A percentile compares a stretch with the other conserved stretches of the same genome.
Conservation (phyloP, 2,113 vertebrate species). For the Nesogale talazaci region DNA sequence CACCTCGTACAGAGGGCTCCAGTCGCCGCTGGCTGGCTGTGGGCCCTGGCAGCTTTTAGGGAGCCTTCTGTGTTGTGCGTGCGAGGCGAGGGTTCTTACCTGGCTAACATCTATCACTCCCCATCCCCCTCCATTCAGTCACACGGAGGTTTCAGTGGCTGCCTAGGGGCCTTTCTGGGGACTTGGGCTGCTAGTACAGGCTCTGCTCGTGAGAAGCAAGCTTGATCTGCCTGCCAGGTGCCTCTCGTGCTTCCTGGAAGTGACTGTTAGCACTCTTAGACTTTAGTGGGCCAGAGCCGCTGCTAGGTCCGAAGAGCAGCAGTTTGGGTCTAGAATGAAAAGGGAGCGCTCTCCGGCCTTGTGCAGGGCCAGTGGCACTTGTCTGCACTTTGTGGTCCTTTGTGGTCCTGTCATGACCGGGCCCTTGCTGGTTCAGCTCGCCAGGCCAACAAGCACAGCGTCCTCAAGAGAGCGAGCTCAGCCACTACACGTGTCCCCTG, state of each 20-base stretch:
- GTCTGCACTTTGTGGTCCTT: background rate
- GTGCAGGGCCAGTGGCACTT: too few species aligned
- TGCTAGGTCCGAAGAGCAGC: background rate
- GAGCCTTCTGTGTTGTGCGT: background rate
- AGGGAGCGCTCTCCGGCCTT: background rate
- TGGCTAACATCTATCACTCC: background rate
- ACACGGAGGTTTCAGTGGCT: conserved; percentile 18
- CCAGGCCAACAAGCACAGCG: conserved; percentile 19
- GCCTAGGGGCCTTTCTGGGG: conserved; percentile 2
- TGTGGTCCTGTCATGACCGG: conserved; percentile 43
- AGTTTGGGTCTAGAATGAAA: background rate
- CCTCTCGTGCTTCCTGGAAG: conserved; percentile 33
- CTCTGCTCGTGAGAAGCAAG: conserved; percentile 52
- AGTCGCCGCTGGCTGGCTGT: conserved; percentile 1
- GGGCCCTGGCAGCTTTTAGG: conserved; percentile 2
- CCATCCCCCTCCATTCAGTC: conserved; percentile 12
- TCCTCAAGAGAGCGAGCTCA: background rate
- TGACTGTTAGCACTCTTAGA: conserved; percentile 38
- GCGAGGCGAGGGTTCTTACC: background rate
- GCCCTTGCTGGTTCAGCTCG: conserved; percentile 37
- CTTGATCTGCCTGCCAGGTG: conserved; percentile 35
- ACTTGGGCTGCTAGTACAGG: conserved; percentile 42
- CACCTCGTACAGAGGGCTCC: conserved; percentile 19
- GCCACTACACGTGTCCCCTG: background rate
- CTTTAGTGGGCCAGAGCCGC: conserved; percentile 4